phyloP scores from a whole-genome alignment of 1,140 invertebrate genomes.

The Atta cephalotes region DNA sequence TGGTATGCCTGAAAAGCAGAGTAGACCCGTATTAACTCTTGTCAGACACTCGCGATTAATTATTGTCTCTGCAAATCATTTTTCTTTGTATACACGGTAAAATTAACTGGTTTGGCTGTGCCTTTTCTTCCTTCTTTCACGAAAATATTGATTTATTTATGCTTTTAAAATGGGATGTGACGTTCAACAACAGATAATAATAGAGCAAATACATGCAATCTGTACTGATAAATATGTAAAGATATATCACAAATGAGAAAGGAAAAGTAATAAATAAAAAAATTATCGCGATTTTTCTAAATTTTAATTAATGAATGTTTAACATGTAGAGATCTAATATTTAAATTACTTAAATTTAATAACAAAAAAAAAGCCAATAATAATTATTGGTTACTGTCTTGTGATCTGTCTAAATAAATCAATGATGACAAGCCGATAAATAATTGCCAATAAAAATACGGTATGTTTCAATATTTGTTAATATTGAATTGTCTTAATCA shows the following conservation, averaged over 20 bases:
- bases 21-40: constrained; percentile 1
- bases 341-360: constrained; percentile 7
- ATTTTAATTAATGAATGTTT: constrained; percentile 11
- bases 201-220: constrained; percentile 21
- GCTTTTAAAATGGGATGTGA: constrained; percentile 16
- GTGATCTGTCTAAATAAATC: not conserved
- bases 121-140: constrained; percentile 22
- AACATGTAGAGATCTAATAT: not conserved
- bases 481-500: not conserved
- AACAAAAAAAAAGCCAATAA: not conserved
- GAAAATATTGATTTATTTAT: constrained; percentile 28
- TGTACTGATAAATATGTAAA: not conserved
- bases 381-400: not conserved
- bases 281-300: not conserved
- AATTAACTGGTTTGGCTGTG: constrained; percentile 56
- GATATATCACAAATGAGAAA: not conserved
- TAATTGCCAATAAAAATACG: not conserved
- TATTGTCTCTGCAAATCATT: constrained; percentile 23
- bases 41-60: constrained; percentile 2
- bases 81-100: not conserved
- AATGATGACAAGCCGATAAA: not conserved
- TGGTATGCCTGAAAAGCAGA: constrained; percentile 89
- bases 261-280: not conserved
- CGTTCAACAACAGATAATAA: not conserved
- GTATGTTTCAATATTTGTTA: constrained; percentile 1